phyloP scores from a whole-genome alignment of 2,113 vertebrate genomes.

The Cheilinus undulatus region DNA sequence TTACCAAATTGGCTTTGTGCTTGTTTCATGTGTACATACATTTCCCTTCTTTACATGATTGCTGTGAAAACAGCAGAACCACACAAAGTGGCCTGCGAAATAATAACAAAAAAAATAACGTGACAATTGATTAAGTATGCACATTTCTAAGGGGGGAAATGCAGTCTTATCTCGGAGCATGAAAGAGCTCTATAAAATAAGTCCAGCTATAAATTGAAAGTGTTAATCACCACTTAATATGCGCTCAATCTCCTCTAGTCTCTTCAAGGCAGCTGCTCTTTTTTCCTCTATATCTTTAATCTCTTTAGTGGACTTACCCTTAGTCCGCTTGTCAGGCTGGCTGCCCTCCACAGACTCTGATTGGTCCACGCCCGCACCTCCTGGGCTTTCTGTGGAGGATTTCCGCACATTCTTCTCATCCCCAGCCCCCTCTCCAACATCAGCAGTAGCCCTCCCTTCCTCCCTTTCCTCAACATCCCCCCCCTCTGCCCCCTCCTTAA shows the following conservation, averaged over 20 bases:
- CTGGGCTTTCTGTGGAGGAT: constrained; percentile 70
- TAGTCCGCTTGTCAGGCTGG: constrained; percentile 83
- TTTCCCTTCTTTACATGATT: constrained; percentile 63
- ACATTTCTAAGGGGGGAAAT: constrained; percentile 2
- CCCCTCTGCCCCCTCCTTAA: constrained; percentile 12
- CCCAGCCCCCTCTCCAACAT: constrained; percentile 70
- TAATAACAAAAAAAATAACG: constrained; percentile 47
- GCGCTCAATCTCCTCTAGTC: constrained; percentile 98
- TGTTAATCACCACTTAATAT: constrained; percentile 95
- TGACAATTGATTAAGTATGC: constrained; percentile 31
- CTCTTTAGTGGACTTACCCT: constrained; percentile 91
- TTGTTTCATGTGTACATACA: constrained; percentile 42
- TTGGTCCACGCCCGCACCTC: constrained; percentile 68
- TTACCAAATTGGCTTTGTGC: constrained; percentile 59
- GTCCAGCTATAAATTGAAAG: constrained; percentile 53
- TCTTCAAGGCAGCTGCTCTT: constrained; percentile 95
- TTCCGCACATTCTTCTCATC: constrained; percentile 84
- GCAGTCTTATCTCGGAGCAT: constrained; percentile 38
- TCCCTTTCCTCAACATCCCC: constrained; percentile 50
- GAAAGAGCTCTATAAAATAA: constrained; percentile 70
- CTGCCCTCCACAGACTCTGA: constrained; percentile 81
- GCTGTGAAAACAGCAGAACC: constrained; percentile 36
- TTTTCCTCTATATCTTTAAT: constrained; percentile 97
- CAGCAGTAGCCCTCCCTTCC: constrained; percentile 67
- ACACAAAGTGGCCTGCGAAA: constrained; percentile 3